A percentile compares a stretch with the other conserved stretches of the same genome.
Evolutionary conservation across 2,113 vertebrate species (phyloP).

Genomic region (Nannobrachium achirus): DNA sequence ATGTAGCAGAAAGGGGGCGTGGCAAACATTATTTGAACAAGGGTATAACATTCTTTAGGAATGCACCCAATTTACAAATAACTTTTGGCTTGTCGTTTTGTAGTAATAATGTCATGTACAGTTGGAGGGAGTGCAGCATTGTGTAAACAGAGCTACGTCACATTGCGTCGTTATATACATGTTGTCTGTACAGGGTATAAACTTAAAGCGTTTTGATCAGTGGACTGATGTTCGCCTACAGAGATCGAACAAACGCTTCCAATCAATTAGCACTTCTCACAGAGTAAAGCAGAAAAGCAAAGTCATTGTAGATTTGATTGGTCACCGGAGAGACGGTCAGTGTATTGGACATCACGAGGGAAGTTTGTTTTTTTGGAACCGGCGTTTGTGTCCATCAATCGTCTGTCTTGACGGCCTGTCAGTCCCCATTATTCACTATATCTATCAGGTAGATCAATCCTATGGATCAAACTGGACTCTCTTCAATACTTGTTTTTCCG

Average conservation of each 20-base stretch:
- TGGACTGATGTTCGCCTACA: too few relatives aligned
- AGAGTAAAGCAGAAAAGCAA: conserved; percentile 16
- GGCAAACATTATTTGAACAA: too few relatives aligned
- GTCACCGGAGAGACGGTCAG: conserved; percentile 20
- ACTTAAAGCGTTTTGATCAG: too few relatives aligned
- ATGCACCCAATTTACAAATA: too few relatives aligned
- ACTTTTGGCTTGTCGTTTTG: too few relatives aligned
- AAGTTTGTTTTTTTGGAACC: conserved; percentile 51
- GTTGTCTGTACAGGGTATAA: too few relatives aligned
- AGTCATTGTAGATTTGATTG: conserved; percentile 25
- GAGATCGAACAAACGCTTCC: conserved; percentile 7
- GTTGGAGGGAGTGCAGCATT: too few relatives aligned
- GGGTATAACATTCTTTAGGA: too few relatives aligned
- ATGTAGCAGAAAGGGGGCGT: too few relatives aligned
- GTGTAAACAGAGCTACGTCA: too few relatives aligned
- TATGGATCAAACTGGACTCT: conserved; percentile 32
- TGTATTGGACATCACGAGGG: conserved; percentile 42
- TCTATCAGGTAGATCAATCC: conserved; percentile 35
- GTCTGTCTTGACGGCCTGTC: conserved; percentile 52
- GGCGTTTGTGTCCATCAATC: conserved; percentile 53
- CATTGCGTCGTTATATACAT: too few relatives aligned
- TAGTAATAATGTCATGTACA: too few relatives aligned
- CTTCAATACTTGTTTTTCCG: conserved; percentile 8
- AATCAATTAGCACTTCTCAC: conserved; percentile 33
- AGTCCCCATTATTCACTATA: conserved; percentile 35